These are phyloP conservation scores for Mythimna ferrago DNA, from an alignment of 2,888 invertebrate species.

Conservation along the genomic window DNA sequence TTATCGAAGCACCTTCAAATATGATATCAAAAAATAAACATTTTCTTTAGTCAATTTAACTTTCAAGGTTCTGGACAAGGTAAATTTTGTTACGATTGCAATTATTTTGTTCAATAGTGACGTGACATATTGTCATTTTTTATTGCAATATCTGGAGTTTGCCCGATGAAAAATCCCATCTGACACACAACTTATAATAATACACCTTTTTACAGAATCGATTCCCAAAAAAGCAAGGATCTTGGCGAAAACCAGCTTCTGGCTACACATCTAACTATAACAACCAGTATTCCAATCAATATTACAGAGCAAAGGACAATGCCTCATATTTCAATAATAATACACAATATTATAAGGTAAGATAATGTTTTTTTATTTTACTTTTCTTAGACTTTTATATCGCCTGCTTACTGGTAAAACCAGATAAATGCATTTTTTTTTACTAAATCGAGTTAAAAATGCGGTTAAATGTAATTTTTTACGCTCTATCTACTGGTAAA, in stretches of 20 bases:
- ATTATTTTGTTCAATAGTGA: neutral
- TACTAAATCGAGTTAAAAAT: no score
- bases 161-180: neutral
- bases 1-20: neutral
- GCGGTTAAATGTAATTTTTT: no score
- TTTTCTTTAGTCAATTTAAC: neutral
- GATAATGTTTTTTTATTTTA: no score
- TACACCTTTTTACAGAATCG: slow-evolving; percentile 78
- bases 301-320: slow-evolving; percentile 79
- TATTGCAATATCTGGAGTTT: neutral
- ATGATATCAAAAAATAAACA: neutral
- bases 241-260: slow-evolving; percentile 84
- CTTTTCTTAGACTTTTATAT: no score
- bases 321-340: slow-evolving; percentile 76
- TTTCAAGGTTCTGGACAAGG: neutral
- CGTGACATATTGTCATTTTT: neutral
- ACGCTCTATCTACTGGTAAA: no score
- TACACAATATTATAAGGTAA: slow-evolving; percentile 75
- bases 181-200: neutral
- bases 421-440: no score
- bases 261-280: slow-evolving; percentile 79
- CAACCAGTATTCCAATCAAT: slow-evolving; percentile 84
- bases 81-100: neutral
- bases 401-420: no score
- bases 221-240: slow-evolving; percentile 85